Conservation (phyloP, 2,797 vertebrate species). For the Pachyuromys duprasi region DNA sequence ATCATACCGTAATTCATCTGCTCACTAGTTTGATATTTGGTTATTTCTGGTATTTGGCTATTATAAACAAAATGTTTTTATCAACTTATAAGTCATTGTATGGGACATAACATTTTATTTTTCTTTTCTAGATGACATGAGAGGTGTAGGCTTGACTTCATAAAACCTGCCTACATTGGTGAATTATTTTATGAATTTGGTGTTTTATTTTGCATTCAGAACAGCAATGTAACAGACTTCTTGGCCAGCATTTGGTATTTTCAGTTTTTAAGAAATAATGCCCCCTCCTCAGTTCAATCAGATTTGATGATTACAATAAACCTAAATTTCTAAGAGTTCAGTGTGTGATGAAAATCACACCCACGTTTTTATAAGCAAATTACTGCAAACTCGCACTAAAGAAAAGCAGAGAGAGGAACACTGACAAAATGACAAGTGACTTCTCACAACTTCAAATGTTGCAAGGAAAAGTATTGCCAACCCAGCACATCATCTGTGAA, state of each 20-base stretch:
- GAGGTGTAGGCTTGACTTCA: not conserved
- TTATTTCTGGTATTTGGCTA: not conserved
- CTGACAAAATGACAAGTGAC: not conserved
- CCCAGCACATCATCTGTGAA: not conserved
- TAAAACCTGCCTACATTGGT: not conserved
- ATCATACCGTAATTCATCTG: accelerated
- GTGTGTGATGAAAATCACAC: not conserved
- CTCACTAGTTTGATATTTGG: too few relatives aligned
- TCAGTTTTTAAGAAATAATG: not conserved
- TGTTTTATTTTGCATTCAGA: not conserved
- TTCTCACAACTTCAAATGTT: not conserved
- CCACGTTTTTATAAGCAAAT: not conserved
- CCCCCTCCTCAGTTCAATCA: not conserved
- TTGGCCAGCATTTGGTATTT: not conserved
- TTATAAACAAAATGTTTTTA: not conserved
- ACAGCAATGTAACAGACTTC: not conserved
- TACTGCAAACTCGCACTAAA: not conserved
- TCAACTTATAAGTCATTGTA: not conserved
- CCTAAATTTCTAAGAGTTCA: not conserved
- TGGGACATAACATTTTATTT: not conserved
- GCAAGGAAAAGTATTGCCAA: not conserved
- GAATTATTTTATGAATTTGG: not conserved
- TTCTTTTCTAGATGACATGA: not conserved
- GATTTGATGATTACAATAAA: not conserved
- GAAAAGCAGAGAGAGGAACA: not conserved